A percentile compares a stretch with the other conserved stretches of the same genome.
Conservation (phyloP, 2,113 vertebrate genomes). For the Myrmophylax atrothorax region DNA sequence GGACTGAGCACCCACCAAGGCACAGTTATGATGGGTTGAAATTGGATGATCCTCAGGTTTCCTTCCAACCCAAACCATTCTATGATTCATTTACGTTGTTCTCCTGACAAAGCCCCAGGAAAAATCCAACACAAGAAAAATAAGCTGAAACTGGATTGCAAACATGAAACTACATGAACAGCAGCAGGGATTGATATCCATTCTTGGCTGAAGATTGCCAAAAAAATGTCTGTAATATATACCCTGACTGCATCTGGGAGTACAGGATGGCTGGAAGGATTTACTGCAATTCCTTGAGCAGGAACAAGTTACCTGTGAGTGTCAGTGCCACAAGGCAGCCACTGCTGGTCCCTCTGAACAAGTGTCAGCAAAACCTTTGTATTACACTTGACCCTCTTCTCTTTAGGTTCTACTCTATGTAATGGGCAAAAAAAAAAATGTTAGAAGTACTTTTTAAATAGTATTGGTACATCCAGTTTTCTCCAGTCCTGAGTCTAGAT, state of each 20-base stretch:
- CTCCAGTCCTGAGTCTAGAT: not conserved
- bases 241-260: not conserved
- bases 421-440: not conserved
- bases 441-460: not conserved
- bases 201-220: not conserved
- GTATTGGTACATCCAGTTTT: not conserved
- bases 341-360: not conserved
- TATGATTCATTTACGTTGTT: not conserved
- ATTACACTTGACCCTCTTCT: not conserved
- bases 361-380: not conserved
- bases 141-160: not conserved
- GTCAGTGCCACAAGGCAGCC: not conserved
- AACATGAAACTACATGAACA: not conserved
- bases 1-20: not conserved
- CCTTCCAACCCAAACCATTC: not conserved
- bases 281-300: not conserved
- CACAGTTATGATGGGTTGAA: not conserved
- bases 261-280: not conserved
- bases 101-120: not conserved
- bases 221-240: not conserved
- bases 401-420: not conserved
- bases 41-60: not conserved
- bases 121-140: not conserved
- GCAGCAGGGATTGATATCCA: not conserved
- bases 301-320: not conserved